A percentile compares a stretch with the other conserved stretches of the same genome.
Conservation (phyloP, 2,888 invertebrate genomes). For the Daptonema setosum region DNA sequence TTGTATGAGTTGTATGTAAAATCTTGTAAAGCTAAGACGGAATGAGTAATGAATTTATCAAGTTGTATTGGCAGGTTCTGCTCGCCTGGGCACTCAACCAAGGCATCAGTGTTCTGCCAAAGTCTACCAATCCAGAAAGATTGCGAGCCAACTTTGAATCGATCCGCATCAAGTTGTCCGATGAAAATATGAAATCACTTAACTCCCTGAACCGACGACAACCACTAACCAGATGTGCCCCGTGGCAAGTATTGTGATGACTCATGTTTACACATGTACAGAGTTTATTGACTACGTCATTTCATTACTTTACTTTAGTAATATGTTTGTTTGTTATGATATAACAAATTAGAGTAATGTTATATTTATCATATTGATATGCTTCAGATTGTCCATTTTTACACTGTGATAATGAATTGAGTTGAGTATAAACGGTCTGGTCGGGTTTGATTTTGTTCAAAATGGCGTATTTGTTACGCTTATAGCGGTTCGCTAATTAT, state of each 20-base stretch:
- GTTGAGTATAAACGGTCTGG: too few species aligned
- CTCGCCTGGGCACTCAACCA: slow-evolving; percentile 52
- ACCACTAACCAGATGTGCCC: slow-evolving; percentile 2
- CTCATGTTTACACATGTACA: background rate
- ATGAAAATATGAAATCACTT: background rate
- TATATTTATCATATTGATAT: too few species aligned
- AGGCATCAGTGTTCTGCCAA: slow-evolving; percentile 33
- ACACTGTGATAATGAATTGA: background rate
- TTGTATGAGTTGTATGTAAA: too few species aligned
- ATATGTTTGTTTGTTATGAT: too few species aligned
- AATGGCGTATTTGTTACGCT: background rate
- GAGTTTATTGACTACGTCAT: too few species aligned
- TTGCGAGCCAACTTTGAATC: background rate
- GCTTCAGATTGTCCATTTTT: background rate
- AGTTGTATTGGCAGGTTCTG: too few species aligned
- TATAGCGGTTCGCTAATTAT: background rate
- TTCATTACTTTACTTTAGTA: too few species aligned
- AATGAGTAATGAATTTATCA: too few species aligned
- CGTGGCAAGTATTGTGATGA: slow-evolving; percentile 2
- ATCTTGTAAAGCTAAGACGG: too few species aligned
- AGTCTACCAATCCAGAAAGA: slow-evolving; percentile 4
- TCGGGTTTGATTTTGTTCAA: too few species aligned
- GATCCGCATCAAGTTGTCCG: background rate
- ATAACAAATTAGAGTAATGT: too few species aligned
- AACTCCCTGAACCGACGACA: background rate